Percentiles rank a stretch among this genome's conserved stretches.
Evolutionary conservation across 2,113 vertebrate species (phyloP).

Genomic region (Eretmochelys imbricata): DNA sequence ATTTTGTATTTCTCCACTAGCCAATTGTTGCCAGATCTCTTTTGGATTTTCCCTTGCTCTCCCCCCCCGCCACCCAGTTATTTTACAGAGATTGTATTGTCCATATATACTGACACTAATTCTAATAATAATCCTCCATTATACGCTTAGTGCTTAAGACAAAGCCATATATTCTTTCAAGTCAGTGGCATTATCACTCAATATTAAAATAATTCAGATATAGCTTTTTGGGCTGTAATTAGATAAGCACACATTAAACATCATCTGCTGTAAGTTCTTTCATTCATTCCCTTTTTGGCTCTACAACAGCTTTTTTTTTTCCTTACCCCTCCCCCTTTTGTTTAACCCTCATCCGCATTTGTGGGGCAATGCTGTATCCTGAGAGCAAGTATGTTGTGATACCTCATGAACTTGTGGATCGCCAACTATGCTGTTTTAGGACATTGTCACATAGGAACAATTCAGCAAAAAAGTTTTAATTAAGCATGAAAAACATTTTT

Average conservation of each 20-base stretch:
- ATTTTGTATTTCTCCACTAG: conserved; percentile 40
- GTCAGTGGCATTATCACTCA: neutral
- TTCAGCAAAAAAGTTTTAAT: neutral
- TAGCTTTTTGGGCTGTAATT: neutral
- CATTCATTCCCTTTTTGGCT: neutral
- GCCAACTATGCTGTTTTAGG: neutral
- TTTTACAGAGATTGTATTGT: conserved; percentile 60
- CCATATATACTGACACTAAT: conserved; percentile 12
- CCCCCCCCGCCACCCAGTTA: neutral
- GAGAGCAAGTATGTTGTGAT: neutral
- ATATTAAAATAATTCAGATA: conserved; percentile 10
- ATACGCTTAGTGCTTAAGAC: conserved; percentile 13
- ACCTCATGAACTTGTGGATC: neutral
- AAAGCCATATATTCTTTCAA: conserved; percentile 9
- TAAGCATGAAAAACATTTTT: neutral
- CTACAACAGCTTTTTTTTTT: rapidly evolving
- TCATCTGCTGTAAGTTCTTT: neutral
- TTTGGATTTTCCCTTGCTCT: conserved; percentile 3
- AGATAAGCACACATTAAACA: neutral
- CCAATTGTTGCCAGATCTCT: conserved; percentile 31
- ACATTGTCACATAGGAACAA: neutral
- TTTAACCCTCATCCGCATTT: neutral
- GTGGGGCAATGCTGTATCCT: neutral
- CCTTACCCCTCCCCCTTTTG: rapidly evolving
- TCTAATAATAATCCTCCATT: conserved; percentile 37